Conservation (phyloP, 2,797 vertebrate genomes). For the Oceanodroma leucorhoa region DNA sequence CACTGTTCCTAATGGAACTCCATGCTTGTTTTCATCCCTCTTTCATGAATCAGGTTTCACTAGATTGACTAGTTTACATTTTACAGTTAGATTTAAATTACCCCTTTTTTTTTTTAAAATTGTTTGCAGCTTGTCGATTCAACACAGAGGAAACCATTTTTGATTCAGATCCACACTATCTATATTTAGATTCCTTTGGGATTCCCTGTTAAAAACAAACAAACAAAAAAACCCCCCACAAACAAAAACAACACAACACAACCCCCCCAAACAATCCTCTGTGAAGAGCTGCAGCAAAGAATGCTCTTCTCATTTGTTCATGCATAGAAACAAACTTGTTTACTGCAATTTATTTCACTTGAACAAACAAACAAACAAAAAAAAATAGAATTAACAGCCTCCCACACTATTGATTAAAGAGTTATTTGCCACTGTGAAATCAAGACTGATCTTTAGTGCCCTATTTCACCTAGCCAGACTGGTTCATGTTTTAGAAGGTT, state of each 20-base stretch:
- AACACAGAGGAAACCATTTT: not conserved
- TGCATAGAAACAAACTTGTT: not conserved
- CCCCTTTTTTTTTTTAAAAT: not conserved
- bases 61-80: not conserved
- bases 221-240: rapidly evolving
- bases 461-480: not conserved
- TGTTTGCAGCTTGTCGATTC: not conserved
- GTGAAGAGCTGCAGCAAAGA: not conserved
- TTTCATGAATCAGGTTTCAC: not conserved
- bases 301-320: not conserved
- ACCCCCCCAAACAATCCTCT: rapidly evolving
- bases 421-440: not conserved
- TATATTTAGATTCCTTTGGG: not conserved
- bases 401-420: not conserved
- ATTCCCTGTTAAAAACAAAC: not conserved
- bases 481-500: not conserved
- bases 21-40: not conserved
- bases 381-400: not conserved
- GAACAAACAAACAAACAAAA: not conserved
- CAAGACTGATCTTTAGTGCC: not conserved
- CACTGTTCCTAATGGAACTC: not conserved
- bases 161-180: not conserved
- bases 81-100: not conserved
- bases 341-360: not conserved
- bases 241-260: not conserved